These are phyloP conservation scores for Clanis bilineata DNA, from an alignment of 2,888 invertebrate species.

Conservation along the genomic window DNA sequence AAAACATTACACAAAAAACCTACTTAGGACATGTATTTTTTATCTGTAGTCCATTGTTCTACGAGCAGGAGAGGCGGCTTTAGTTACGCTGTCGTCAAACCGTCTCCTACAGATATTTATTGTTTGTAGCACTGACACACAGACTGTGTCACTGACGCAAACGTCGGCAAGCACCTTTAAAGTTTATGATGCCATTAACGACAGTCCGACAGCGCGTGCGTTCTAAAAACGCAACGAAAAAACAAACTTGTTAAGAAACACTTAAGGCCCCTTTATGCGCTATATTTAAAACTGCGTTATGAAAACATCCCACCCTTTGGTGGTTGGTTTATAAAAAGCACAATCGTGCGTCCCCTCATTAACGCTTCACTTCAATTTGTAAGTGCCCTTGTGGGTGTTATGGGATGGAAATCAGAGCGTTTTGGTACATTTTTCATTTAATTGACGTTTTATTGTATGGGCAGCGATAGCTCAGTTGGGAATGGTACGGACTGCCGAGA, in stretches of 20 bases:
- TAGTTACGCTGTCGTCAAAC: no score
- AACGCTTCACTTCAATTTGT: constrained; percentile 24
- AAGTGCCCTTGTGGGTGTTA: constrained; percentile 17
- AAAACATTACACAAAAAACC: no score
- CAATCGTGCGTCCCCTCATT: constrained; percentile 32
- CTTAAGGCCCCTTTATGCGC: constrained; percentile 50
- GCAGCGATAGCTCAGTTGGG: no score
- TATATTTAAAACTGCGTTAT: constrained; percentile 59
- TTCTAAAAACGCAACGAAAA: constrained; percentile 34
- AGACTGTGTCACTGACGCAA: no score
- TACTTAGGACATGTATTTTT: no score
- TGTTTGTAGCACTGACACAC: no score
- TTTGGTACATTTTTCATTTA: neutral
- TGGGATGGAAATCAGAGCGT: neutral
- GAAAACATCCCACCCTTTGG: constrained; percentile 60
- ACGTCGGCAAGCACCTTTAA: no score
- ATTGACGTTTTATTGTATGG: neutral
- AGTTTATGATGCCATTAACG: constrained; percentile 33
- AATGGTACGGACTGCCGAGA: no score
- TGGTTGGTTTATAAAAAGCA: constrained; percentile 40
- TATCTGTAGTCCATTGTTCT: no score
- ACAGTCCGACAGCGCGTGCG: constrained; percentile 15
- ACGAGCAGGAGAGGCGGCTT: no score
- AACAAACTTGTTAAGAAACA: constrained; percentile 54
- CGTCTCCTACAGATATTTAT: no score